Evolutionary conservation across 2,113 vertebrate genomes (phyloP), one percentile per base, ranked within the genome.

Genomic region (Tetrax tetrax): DNA sequence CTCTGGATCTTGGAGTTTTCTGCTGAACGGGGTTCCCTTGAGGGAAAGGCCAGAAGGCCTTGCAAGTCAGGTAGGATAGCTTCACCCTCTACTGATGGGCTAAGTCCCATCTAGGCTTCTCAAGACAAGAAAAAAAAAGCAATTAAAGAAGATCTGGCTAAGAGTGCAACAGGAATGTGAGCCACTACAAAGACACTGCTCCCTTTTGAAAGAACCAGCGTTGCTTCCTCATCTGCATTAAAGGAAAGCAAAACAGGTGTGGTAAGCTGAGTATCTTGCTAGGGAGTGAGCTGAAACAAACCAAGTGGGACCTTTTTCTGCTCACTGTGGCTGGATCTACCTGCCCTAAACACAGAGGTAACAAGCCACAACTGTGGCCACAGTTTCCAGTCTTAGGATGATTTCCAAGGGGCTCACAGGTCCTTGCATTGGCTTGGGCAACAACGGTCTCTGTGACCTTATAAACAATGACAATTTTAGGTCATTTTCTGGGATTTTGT

Each of bases 371-470:
- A 1, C 7, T 68, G 25, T 27, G 43, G 19, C 10, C 31, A 22
- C 7, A 48, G 47, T 35, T 78, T 29, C 6, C 69, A 21, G 8
- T 43, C 66, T 66, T 69, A 4, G 0, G 1, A 15, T 17, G 13
- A 50, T 61, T 53, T 23, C n/a, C 35, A 33, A 27, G 38, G 4
- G 13, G 6, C 20, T 79, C 23, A 20, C 38, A 69, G 21, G 19
- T 53, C 21, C 28, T 17, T 69, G 23, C 6, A 2, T 29, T 45
- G 13, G 2, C 53, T 68, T 1, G 0, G 27, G 6, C 22, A 56
- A 28, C 18, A 0, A 4, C 59, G 2, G 4, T 14, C 61, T 45
- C 45, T 27, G 8, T 56, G 33, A 35, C 53, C 16, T 60, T 27
- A 24, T 1, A 24, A 75, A 60, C 6, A 47, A 27, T 2, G 16